phyloP scores from a whole-genome alignment of 2,113 vertebrate genomes.

The Scopus umbretta region DNA sequence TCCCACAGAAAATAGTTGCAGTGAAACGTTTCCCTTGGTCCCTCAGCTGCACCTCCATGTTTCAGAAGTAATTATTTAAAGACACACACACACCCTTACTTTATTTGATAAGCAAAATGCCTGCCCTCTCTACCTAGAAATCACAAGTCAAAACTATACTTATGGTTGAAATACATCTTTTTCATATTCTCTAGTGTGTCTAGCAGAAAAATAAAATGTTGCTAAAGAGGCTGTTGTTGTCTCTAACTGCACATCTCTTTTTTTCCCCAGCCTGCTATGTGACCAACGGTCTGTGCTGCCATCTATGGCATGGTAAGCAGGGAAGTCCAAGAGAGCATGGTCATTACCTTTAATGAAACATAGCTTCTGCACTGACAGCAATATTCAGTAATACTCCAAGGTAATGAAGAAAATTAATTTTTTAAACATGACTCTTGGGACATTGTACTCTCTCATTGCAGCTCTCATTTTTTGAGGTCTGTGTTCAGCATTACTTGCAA shows the following conservation, averaged over 20 bases:
- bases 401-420: neutral
- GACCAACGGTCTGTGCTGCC: accelerated
- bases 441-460: neutral
- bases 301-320: neutral
- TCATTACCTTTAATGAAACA: neutral
- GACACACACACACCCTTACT: neutral
- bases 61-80: neutral
- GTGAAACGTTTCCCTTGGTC: neutral
- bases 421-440: neutral
- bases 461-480: neutral
- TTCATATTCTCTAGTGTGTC: neutral
- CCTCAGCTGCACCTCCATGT: neutral
- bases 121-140: neutral
- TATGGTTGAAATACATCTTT: neutral
- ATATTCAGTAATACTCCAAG: neutral
- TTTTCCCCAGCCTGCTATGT: neutral
- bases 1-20: neutral
- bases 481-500: neutral
- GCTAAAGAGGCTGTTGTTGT: neutral
- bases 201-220: neutral
- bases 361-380: neutral
- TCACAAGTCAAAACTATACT: neutral
- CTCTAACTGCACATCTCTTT: neutral
- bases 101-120: neutral
- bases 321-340: neutral